phyloP scores from a whole-genome alignment of 2,113 vertebrate genomes.

The Fulica atra region DNA sequence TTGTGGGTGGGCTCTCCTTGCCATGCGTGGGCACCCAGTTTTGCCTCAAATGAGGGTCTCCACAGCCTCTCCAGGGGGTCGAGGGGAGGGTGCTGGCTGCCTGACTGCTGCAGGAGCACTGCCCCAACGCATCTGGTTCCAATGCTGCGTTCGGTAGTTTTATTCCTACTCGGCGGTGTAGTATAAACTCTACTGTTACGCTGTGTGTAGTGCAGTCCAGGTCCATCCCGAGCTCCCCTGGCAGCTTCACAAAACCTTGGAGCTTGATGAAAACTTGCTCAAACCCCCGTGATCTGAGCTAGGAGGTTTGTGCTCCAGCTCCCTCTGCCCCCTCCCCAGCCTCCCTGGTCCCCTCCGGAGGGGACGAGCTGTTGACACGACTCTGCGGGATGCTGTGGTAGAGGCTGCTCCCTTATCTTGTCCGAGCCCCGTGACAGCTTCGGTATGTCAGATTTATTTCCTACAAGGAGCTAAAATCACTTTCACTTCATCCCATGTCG shows the following conservation, averaged over 20 bases:
- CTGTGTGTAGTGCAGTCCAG: neutral
- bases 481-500: fast-evolving
- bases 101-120: neutral
- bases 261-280: neutral
- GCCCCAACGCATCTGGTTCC: constrained; percentile 23
- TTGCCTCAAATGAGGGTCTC: neutral
- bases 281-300: neutral
- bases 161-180: neutral
- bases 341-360: neutral
- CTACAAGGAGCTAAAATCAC: neutral
- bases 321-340: neutral
- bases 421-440: neutral
- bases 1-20: neutral
- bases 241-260: neutral
- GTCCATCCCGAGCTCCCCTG: neutral
- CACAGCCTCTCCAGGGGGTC: fast-evolving
- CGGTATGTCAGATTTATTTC: neutral
- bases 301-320: fast-evolving
- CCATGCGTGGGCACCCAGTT: neutral
- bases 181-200: neutral
- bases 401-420: neutral
- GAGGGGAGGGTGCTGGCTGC: fast-evolving
- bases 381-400: neutral
- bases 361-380: neutral
- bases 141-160: constrained; percentile 46